phyloP scores from a whole-genome alignment of 2,113 vertebrate genomes.

The Arothron firmamentum region DNA sequence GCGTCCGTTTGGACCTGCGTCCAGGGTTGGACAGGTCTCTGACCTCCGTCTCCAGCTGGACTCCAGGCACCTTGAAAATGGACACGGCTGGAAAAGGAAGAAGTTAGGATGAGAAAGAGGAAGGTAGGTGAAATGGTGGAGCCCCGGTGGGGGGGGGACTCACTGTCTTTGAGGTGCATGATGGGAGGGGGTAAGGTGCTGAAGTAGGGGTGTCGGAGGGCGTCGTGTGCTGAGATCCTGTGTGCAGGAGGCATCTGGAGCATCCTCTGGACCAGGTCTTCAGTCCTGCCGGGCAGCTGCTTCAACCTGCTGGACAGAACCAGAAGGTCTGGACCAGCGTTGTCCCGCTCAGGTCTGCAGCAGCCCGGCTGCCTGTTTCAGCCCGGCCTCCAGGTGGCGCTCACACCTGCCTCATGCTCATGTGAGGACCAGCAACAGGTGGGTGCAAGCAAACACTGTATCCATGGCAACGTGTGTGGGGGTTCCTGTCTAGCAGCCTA shows the following conservation, averaged over 20 bases:
- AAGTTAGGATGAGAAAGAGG: not conserved
- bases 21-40: slow-evolving; percentile 79
- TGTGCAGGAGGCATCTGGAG: slow-evolving; percentile 74
- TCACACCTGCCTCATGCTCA: not conserved
- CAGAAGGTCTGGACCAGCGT: too few relatives aligned
- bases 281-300: slow-evolving; percentile 76
- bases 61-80: slow-evolving; percentile 83
- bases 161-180: slow-evolving; percentile 80
- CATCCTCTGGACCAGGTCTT: slow-evolving; percentile 83
- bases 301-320: slow-evolving; percentile 60
- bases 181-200: slow-evolving; percentile 79
- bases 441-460: too few relatives aligned
- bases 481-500: not conserved
- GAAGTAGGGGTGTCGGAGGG: slow-evolving; percentile 81
- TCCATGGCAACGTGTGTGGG: too few relatives aligned
- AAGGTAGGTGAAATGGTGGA: too few relatives aligned
- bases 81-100: slow-evolving; percentile 74
- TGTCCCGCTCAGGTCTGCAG: too few relatives aligned
- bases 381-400: too few relatives aligned
- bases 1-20: slow-evolving; percentile 48
- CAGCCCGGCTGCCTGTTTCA: too few relatives aligned
- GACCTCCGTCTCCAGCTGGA: slow-evolving; percentile 81
- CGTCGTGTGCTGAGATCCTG: slow-evolving; percentile 75
- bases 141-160: slow-evolving; percentile 1
- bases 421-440: not conserved